These are phyloP conservation scores for Micromussa lordhowensis DNA, from an alignment of 92 coral and sea anemone genomes.

Conservation along the genomic window DNA sequence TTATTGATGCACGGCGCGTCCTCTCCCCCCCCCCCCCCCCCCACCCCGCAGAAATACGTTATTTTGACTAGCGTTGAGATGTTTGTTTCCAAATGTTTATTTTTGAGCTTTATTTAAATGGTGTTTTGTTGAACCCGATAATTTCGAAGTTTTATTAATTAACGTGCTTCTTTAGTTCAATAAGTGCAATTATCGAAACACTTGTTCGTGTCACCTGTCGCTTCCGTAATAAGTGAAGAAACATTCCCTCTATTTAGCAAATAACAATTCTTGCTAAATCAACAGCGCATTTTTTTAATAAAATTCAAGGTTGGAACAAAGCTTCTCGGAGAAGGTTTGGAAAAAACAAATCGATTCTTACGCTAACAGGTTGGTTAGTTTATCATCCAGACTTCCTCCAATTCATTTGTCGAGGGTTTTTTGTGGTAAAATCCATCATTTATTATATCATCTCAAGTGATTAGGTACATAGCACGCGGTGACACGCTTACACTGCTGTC, in stretches of 20 bases:
- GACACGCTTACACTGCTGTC: neutral
- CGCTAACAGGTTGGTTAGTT: too few species aligned
- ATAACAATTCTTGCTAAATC: neutral
- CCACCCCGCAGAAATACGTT: too few species aligned
- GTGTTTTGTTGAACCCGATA: neutral
- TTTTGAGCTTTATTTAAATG: neutral
- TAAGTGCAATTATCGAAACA: neutral
- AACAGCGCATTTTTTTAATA: neutral
- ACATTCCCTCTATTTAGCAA: neutral
- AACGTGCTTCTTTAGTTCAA: neutral
- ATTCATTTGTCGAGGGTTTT: neutral
- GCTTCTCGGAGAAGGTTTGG: neutral
- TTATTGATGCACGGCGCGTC: conserved; percentile 10
- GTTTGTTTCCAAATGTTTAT: neutral
- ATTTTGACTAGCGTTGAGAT: neutral
- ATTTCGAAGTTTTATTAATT: neutral
- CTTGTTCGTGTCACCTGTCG: neutral
- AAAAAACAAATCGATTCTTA: neutral
- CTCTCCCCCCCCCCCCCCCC: neutral
- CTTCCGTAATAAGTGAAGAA: neutral
- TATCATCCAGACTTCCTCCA: neutral
- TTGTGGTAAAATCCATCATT: neutral
- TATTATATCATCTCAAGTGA: neutral
- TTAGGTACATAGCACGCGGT: neutral
- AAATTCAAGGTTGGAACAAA: neutral